phyloP scores from a whole-genome alignment of 2,888 invertebrate species.

The Lepidochitona cinerea region DNA sequence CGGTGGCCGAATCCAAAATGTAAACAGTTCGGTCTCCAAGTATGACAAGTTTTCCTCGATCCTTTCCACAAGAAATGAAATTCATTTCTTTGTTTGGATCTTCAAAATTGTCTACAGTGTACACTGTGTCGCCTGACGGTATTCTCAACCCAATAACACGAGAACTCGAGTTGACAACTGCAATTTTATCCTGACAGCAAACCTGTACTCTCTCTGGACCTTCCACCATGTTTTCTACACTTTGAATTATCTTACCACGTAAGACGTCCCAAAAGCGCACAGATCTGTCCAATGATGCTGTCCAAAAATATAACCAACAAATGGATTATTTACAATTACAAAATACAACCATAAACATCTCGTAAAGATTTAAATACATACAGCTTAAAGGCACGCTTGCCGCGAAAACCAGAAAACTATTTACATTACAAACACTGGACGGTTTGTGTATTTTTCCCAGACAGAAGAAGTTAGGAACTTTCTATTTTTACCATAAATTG shows the following conservation, averaged over 20 bases:
- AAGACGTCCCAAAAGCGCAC: conserved; percentile 46
- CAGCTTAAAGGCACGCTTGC: no score
- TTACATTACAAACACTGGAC: no score
- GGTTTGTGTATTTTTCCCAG: no score
- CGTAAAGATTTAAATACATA: no score
- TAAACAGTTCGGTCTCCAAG: background rate
- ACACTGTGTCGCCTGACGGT: conserved; percentile 6
- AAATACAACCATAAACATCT: no score
- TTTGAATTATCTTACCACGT: conserved; percentile 33
- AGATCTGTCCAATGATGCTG: conserved; percentile 50
- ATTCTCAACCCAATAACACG: background rate
- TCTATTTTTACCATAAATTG: no score
- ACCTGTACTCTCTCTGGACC: conserved; percentile 32
- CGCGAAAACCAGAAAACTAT: no score
- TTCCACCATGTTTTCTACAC: conserved; percentile 37
- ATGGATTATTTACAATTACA: no score
- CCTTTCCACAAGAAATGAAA: conserved; percentile 8
- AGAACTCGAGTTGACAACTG: background rate
- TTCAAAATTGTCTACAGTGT: background rate
- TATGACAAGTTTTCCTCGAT: background rate
- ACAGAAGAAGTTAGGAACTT: no score
- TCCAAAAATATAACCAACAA: no score
- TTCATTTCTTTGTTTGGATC: background rate
- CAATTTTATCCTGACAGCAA: conserved; percentile 30
- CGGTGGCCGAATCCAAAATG: conserved; percentile 10